phyloP scores from a whole-genome alignment of 1,140 invertebrate genomes.

The Aleiodes sp. region DNA sequence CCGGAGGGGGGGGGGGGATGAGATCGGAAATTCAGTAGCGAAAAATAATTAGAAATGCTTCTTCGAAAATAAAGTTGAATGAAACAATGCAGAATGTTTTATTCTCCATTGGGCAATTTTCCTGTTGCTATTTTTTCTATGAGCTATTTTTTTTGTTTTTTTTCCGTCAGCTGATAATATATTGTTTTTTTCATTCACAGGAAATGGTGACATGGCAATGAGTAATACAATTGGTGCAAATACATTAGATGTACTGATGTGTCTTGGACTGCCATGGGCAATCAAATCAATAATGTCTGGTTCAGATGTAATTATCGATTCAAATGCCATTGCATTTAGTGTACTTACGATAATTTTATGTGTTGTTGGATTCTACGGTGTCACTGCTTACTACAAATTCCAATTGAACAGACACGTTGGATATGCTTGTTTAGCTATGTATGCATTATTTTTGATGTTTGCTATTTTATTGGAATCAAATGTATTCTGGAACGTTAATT shows the following conservation, averaged over 20 bases:
- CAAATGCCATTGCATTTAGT: conserved; percentile 72
- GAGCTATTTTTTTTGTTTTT: no score
- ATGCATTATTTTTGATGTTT: conserved; percentile 71
- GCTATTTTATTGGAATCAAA: conserved; percentile 71
- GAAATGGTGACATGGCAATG: conserved; percentile 84
- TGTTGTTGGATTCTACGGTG: conserved; percentile 68
- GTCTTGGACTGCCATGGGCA: conserved; percentile 86
- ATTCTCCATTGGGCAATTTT: background rate
- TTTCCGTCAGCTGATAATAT: background rate
- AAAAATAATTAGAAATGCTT: no score
- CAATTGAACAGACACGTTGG: conserved; percentile 70
- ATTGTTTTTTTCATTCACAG: conserved; percentile 64
- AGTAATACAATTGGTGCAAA: conserved; percentile 87
- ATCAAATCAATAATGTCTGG: conserved; percentile 74
- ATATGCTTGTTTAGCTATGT: conserved; percentile 68
- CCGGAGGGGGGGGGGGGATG: no score
- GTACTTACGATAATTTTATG: conserved; percentile 72
- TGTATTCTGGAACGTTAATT: conserved; percentile 65
- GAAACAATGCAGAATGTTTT: no score
- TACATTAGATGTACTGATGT: conserved; percentile 85
- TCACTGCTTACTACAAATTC: conserved; percentile 69
- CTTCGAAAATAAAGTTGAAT: no score
- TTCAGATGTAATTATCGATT: conserved; percentile 67
- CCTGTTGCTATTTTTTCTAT: background rate
- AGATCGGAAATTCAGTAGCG: no score